A percentile compares a stretch with the other conserved stretches of the same genome.
phyloP scores from a whole-genome alignment of 2,113 vertebrate genomes.

The Chionodraco myersi region DNA sequence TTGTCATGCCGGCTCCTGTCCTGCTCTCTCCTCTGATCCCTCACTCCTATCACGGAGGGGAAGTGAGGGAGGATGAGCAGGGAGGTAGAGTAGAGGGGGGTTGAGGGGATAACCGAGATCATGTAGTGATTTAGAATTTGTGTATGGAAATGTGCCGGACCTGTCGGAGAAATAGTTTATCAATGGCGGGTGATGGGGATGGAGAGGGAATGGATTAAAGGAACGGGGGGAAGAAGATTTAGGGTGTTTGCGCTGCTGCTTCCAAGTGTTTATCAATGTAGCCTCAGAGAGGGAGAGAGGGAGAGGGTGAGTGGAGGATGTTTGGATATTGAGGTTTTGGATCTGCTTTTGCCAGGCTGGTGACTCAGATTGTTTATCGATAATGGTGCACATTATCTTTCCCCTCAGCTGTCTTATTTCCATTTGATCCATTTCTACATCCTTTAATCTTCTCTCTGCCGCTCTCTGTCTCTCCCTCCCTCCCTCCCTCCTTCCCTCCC shows the following conservation, averaged over 20 bases:
- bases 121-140: constrained; percentile 48
- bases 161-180: constrained; percentile 37
- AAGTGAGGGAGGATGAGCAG: constrained; percentile 19
- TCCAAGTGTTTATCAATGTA: constrained; percentile 68
- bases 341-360: constrained; percentile 54
- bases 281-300: constrained; percentile 15
- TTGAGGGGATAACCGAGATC: constrained; percentile 16
- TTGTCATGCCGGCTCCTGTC: constrained; percentile 80
- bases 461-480: constrained; percentile 27
- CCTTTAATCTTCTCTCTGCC: constrained; percentile 62
- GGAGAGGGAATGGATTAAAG: constrained; percentile 39
- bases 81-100: constrained; percentile 5
- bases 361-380: constrained; percentile 68
- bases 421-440: constrained; percentile 57
- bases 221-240: constrained; percentile 46
- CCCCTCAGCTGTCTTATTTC: constrained; percentile 59
- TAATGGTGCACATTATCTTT: constrained; percentile 66
- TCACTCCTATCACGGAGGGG: constrained; percentile 49
- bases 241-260: constrained; percentile 42
- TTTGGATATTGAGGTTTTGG: constrained; percentile 49
- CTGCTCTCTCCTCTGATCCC: constrained; percentile 71
- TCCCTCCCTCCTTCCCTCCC: background rate
- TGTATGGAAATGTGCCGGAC: constrained; percentile 44
- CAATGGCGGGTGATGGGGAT: constrained; percentile 17
- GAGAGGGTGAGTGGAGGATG: background rate